These are phyloP conservation scores for Sympetrum striolatum DNA, from an alignment of 2,888 invertebrate species.

Conservation along the genomic window DNA sequence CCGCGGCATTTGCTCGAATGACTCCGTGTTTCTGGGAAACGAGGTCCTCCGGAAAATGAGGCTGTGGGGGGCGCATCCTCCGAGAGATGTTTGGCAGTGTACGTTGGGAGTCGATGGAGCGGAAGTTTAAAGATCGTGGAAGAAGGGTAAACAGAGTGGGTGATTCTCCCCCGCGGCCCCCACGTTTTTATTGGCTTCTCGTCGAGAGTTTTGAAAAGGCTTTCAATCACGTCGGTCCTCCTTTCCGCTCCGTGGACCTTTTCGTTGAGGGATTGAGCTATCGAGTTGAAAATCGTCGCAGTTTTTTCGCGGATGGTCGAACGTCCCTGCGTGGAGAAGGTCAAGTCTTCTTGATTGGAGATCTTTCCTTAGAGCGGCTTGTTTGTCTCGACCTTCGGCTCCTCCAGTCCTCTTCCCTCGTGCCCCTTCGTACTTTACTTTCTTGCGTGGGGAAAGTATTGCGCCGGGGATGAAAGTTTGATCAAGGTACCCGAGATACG, in stretches of 20 bases:
- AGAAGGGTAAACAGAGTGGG: background rate
- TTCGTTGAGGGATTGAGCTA: slow-evolving; percentile 9
- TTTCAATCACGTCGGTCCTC: slow-evolving; percentile 12
- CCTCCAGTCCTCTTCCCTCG: background rate
- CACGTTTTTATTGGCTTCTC: slow-evolving; percentile 40
- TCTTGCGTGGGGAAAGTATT: background rate
- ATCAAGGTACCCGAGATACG: too few species aligned
- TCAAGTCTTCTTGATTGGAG: background rate
- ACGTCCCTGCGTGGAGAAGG: background rate
- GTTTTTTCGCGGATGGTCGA: background rate
- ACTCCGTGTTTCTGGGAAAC: background rate
- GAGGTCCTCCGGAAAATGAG: background rate
- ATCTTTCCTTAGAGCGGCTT: background rate
- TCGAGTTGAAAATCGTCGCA: slow-evolving; percentile 41
- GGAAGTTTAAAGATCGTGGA: slow-evolving; percentile 31
- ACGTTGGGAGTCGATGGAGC: background rate
- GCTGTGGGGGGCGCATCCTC: background rate
- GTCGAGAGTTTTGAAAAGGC: slow-evolving; percentile 32
- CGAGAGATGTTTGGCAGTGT: background rate
- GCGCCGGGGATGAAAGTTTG: too few species aligned
- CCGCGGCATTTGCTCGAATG: slow-evolving; percentile 8
- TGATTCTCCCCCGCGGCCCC: background rate
- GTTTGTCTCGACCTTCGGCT: background rate
- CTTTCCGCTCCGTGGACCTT: slow-evolving; percentile 31
- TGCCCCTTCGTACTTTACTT: slow-evolving; percentile 29